A percentile compares a stretch with the other conserved stretches of the same genome.
Evolutionary conservation across 2,888 invertebrate species (phyloP).

Genomic region (Eupsilia transversa): DNA sequence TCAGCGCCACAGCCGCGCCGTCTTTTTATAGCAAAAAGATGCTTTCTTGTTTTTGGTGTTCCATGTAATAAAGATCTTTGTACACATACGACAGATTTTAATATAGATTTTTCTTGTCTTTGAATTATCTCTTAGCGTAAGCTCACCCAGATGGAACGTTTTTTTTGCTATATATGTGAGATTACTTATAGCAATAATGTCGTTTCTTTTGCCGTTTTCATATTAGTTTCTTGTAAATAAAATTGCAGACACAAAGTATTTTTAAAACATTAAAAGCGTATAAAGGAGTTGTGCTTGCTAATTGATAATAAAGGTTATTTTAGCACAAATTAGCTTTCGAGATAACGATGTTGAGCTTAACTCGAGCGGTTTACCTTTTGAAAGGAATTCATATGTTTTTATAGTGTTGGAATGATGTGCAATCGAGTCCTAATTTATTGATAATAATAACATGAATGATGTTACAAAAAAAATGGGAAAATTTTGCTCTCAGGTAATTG

Average conservation of each 20-base stretch:
- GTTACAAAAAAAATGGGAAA: no score
- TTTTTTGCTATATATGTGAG: neutral
- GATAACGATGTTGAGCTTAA: constrained; percentile 49
- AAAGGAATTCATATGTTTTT: constrained; percentile 45
- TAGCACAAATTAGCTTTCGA: constrained; percentile 48
- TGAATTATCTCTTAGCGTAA: neutral
- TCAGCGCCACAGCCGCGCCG: constrained; percentile 63
- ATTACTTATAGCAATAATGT: neutral
- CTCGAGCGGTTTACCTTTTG: constrained; percentile 31
- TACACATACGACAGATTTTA: constrained; percentile 8
- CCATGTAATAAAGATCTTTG: constrained; percentile 43
- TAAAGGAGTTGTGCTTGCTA: constrained; percentile 39
- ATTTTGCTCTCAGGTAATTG: neutral
- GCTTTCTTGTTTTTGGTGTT: constrained; percentile 60
- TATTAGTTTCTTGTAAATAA: constrained; percentile 13
- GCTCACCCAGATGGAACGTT: neutral
- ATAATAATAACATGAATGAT: no score
- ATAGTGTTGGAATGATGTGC: constrained; percentile 17
- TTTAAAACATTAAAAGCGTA: constrained; percentile 24
- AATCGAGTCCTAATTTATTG: constrained; percentile 3
- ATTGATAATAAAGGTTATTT: constrained; percentile 54
- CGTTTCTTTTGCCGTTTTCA: neutral
- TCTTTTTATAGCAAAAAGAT: constrained; percentile 71
- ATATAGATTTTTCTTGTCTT: constrained; percentile 15
- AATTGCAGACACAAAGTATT: constrained; percentile 18